Evolutionary conservation across 2,888 invertebrate genomes (phyloP), one percentile per base, ranked within the genome.

Genomic region (Phaonia tiefii): DNA sequence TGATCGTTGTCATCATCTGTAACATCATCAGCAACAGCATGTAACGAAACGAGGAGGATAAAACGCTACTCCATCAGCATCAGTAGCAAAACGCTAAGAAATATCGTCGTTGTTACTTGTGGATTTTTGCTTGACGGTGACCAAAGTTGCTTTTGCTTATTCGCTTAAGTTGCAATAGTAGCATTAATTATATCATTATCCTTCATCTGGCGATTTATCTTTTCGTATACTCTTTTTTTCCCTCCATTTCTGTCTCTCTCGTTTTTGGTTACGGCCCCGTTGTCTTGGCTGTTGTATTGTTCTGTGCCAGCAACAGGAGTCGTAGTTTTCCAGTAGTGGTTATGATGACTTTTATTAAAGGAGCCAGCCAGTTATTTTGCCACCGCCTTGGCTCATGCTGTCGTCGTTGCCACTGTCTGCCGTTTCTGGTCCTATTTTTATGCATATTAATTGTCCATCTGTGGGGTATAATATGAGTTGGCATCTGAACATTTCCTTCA

Each of bases 131-230:
- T 20, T 5, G 17, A 25, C 63, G 3, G 31, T 31, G 31, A 31
- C 31, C 31, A 31, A 31, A 1, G 66, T 42, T 65, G 17, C 69
- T 71, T 75, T 66, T 67, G 74, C 74, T 79, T 75, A 75, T 75
- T 72, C 73, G 67, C 46, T 80, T 77, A 75, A 75, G 71, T 78
- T 83, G 78, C 69, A 81, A 78, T 78, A 69, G 84, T 85, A 86
- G 86, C 87, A 87, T 88, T 88, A 87, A 87, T 88, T 87, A 88
- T 87, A 88, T 88, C 87, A 88, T 87, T 87, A 88, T 87, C 87
- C 86, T 87, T 86, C 87, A 88, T 88, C 87, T 87, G 85, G 85
- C 87, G 86, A 87, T 87, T 87, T 87, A 87, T 87, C 87, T 87
- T 84, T 79, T 81, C 11, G 39, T 63, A 17, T n/a, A n/a, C n/a